phyloP scores from a whole-genome alignment of 2,888 invertebrate species.

The Malthinus flaveolus region DNA sequence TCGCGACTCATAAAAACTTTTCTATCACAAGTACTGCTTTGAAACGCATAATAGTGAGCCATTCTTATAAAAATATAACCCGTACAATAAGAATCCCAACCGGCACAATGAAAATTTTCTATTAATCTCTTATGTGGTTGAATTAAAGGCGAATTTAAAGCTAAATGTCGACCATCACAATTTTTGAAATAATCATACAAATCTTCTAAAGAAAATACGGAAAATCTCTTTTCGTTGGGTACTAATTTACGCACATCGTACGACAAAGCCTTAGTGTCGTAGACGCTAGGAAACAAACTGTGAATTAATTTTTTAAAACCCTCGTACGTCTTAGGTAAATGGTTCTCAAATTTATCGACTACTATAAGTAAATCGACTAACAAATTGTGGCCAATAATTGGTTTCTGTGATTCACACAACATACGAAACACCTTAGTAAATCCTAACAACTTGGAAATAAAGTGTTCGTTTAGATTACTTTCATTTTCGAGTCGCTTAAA shows the following conservation, averaged over 20 bases:
- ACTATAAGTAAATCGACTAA: conserved; percentile 71
- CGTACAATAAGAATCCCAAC: conserved; percentile 80
- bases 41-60: conserved; percentile 62
- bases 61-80: conserved; percentile 73
- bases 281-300: conserved; percentile 66
- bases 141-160: conserved; percentile 50
- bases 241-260: conserved; percentile 55
- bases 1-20: conserved; percentile 58
- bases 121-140: conserved; percentile 37
- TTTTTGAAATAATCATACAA: conserved; percentile 65
- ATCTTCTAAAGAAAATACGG: conserved; percentile 58
- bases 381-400: conserved; percentile 77
- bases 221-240: conserved; percentile 56
- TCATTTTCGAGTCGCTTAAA: conserved; percentile 44
- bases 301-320: conserved; percentile 67
- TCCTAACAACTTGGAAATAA: conserved; percentile 62
- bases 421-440: conserved; percentile 69
- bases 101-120: conserved; percentile 70
- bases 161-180: conserved; percentile 51
- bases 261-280: conserved; percentile 75
- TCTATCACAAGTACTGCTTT: conserved; percentile 55
- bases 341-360: conserved; percentile 71
- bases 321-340: conserved; percentile 66
- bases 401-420: conserved; percentile 64
- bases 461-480: conserved; percentile 56